Evolutionary conservation across 2,797 vertebrate species (phyloP), one percentile per base, ranked within the genome.

Genomic region (Crocodylus rhombifer): DNA sequence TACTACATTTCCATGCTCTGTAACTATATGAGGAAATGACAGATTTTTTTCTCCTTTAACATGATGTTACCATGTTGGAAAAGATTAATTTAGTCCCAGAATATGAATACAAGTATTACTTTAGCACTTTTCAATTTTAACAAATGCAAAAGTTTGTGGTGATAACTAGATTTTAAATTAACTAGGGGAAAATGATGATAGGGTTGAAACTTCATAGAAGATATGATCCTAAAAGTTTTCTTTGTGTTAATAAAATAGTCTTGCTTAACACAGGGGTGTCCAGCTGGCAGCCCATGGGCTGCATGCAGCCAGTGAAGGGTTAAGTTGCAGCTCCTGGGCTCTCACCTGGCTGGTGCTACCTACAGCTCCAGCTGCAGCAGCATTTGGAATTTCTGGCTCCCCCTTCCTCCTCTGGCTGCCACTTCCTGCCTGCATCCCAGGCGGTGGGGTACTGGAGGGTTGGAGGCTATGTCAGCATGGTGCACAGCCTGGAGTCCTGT

Each of bases 201-300:
- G 3, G 74, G 14, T 23, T 77, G 28, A 77, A 88, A 51, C 5
- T 73, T 80, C 9, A 4, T 86, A 78, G 80, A 86, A 65, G 65
- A 33, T 30, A 28, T 33, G 65, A 33, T 18, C 42, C 16, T 33
- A 33, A 36, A 33, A 18, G 33, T 69, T 21, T 36, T 12, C 21
- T 69, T 69, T 69, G n/a, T 69, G 20, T 36, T 21, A 69, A 69
- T 36, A 78, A 91, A 90, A 42, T 69, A 87, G 51, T 90, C 21
- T 1, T 67, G 7, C 17, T 82, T 18, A 81, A 3, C 5, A 55
- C 67, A 57, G 42, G 42, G 42, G 42, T 42, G 42, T 42, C 42
- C 42, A 51, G 42, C 42, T 51, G 10, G 42, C 42, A 51, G 10
- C 42, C 42, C 42, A 51, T 51, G 42, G 42, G 42, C 42, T 10